A percentile compares a stretch with the other conserved stretches of the same genome.
phyloP scores from a whole-genome alignment of 2,797 vertebrate species.

The Tragelaphus oryx region DNA sequence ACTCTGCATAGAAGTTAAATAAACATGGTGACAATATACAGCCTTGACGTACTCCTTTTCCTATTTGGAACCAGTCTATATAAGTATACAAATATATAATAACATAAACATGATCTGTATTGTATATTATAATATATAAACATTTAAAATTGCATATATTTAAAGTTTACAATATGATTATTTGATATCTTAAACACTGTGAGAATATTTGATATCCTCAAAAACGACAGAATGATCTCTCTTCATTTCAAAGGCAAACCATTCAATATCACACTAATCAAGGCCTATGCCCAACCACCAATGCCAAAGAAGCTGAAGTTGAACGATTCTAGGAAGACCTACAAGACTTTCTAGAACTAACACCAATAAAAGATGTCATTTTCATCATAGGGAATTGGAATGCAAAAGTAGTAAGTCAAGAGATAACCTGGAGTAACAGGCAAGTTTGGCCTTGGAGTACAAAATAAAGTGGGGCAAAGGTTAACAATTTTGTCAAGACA shows the following conservation, averaged over 20 bases:
- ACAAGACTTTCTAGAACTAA: neutral
- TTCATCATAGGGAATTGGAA: neutral
- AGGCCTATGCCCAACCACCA: neutral
- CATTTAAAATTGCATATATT: neutral
- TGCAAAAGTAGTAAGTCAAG: neutral
- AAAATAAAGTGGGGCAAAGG: neutral
- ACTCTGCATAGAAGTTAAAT: too few species aligned
- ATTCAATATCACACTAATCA: neutral
- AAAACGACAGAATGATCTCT: neutral
- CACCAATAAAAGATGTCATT: neutral
- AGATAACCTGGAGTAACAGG: neutral
- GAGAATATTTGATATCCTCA: neutral
- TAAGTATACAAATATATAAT: neutral
- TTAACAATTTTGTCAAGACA: neutral
- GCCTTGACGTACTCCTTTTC: too few species aligned
- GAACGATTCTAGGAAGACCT: neutral
- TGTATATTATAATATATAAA: neutral
- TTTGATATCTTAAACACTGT: neutral
- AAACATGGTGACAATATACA: too few species aligned
- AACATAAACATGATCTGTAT: neutral
- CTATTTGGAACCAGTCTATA: neutral
- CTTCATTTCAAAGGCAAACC: neutral
- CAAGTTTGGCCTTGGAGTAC: neutral
- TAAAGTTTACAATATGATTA: neutral
- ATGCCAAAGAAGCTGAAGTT: neutral